phyloP scores from a whole-genome alignment of 1,140 invertebrate species.

The Temnothorax longispinosus region DNA sequence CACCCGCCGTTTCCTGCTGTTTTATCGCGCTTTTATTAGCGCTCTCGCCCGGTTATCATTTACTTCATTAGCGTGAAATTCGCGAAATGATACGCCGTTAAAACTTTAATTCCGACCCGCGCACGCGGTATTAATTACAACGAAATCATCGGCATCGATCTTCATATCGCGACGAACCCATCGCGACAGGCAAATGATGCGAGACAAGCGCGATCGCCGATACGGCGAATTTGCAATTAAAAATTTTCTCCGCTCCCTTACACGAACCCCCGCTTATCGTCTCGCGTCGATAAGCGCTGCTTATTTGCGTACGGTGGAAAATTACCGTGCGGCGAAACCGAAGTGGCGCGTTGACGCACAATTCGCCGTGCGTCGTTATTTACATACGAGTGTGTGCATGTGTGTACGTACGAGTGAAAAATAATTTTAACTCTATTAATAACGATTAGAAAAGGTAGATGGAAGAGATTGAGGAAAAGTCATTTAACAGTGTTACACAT shows the following conservation, averaged over 20 bases:
- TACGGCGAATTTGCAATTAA: slow-evolving; percentile 47
- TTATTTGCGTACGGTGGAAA: background rate
- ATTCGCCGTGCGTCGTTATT: background rate
- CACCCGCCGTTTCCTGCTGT: slow-evolving; percentile 38
- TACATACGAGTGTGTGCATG: background rate
- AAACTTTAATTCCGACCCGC: slow-evolving; percentile 20
- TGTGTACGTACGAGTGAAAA: background rate
- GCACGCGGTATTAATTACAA: background rate
- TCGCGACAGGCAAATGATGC: background rate
- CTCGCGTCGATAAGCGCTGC: background rate
- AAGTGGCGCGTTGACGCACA: background rate
- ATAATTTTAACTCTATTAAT: background rate
- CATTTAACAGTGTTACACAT: background rate
- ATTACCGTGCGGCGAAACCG: background rate
- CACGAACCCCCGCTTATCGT: slow-evolving; percentile 10
- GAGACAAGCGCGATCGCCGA: slow-evolving; percentile 2
- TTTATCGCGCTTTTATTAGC: slow-evolving; percentile 48
- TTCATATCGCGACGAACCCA: slow-evolving; percentile 1
- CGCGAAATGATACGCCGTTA: slow-evolving; percentile 13
- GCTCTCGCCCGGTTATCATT: slow-evolving; percentile 38
- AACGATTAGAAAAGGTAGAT: background rate
- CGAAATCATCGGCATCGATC: slow-evolving; percentile 19
- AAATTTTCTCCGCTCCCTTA: slow-evolving; percentile 3
- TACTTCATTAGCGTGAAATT: slow-evolving; percentile 54
- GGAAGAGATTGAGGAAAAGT: background rate